Conservation (phyloP, 2,113 vertebrate genomes). For the Syngnathus typhle region DNA sequence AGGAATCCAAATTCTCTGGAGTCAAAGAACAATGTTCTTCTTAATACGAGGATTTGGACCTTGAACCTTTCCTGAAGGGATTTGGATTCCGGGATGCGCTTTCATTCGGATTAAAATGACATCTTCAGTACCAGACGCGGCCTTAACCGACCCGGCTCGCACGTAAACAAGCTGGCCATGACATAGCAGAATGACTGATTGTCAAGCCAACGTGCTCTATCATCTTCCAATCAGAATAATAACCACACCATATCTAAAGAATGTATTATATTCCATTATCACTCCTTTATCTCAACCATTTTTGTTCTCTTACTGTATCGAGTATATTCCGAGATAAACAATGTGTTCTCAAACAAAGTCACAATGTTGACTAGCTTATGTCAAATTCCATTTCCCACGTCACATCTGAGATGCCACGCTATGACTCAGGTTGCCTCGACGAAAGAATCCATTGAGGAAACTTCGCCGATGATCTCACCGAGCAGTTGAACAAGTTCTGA, state of each 20-base stretch:
- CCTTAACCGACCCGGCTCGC: conserved; percentile 30
- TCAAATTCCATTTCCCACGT: background rate
- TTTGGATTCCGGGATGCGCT: conserved; percentile 18
- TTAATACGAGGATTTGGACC: background rate
- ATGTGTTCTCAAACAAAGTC: background rate
- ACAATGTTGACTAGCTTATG: too few species aligned
- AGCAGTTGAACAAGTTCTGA: conserved; percentile 21
- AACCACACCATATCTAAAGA: background rate
- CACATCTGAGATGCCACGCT: background rate
- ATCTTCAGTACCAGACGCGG: conserved; percentile 3
- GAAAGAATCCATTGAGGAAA: background rate
- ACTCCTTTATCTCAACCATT: background rate
- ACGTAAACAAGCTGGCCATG: conserved; percentile 3
- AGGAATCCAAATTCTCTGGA: background rate
- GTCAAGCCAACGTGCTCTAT: background rate
- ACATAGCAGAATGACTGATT: background rate
- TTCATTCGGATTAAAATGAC: conserved; percentile 27
- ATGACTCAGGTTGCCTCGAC: background rate
- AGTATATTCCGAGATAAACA: background rate
- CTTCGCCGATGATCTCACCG: background rate
- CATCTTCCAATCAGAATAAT: background rate
- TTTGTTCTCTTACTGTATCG: too few species aligned
- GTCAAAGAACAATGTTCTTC: background rate
- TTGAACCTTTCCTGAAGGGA: conserved; percentile 13
- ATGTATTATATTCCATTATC: background rate